Evolutionary conservation across 2,113 vertebrate genomes (phyloP).

Genomic region (Peucedramus taeniatus): DNA sequence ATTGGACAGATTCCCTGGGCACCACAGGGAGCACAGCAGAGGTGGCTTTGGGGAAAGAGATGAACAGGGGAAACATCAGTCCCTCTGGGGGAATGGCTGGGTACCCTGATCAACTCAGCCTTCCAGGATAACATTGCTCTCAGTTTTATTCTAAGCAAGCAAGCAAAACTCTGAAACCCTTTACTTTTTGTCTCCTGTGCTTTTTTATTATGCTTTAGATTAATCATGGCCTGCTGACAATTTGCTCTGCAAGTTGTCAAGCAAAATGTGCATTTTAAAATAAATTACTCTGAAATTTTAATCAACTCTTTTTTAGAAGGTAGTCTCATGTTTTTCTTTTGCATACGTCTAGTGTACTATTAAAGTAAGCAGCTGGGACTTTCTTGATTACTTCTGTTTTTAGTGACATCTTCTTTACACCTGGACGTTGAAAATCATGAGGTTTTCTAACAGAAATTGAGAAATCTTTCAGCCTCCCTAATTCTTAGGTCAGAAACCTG

Average conservation of each 20-base stretch:
- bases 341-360: conserved; percentile 24
- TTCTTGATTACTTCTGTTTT: conserved; percentile 51
- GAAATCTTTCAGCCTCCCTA: background rate
- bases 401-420: conserved; percentile 20
- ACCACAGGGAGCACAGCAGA: background rate
- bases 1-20: background rate
- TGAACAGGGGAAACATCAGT: background rate
- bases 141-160: background rate
- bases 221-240: conserved; percentile 16
- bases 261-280: conserved; percentile 49
- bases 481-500: background rate
- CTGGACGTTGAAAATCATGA: conserved; percentile 1
- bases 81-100: background rate
- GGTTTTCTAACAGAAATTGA: background rate
- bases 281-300: conserved; percentile 61
- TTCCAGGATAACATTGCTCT: background rate
- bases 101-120: background rate
- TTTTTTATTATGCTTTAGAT: background rate
- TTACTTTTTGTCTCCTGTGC: background rate
- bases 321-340: conserved; percentile 47
- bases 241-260: conserved; percentile 45
- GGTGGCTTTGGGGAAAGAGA: background rate
- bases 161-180: background rate
- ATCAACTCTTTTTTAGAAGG: conserved; percentile 52
- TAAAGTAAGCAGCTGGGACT: conserved; percentile 49